A percentile compares a stretch with the other conserved stretches of the same genome.
Evolutionary conservation across 2,797 vertebrate genomes (phyloP).

Genomic region (Amniataba percoides): DNA sequence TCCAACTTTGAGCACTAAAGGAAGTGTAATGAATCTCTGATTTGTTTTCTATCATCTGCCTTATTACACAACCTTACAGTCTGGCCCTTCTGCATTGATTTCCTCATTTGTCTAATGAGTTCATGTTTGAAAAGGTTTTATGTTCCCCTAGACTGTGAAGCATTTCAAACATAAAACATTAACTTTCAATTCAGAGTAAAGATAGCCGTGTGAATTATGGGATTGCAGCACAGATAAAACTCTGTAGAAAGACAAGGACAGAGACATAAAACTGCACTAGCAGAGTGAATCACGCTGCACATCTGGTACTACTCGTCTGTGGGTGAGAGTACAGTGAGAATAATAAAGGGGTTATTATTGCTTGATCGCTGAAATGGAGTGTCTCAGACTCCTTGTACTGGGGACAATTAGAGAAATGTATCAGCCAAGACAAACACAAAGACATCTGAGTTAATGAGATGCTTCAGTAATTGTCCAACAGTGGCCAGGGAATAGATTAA

Average conservation of each 20-base stretch:
- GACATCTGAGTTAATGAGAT: constrained; percentile 51
- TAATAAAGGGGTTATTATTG: constrained; percentile 44
- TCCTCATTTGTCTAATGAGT: constrained; percentile 18
- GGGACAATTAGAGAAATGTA: constrained; percentile 57
- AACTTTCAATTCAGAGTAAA: constrained; percentile 7
- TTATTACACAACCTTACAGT: constrained; percentile 20
- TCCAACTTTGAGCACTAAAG: not conserved
- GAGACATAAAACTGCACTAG: constrained; percentile 36
- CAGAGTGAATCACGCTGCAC: constrained; percentile 38
- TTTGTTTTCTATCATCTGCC: not conserved
- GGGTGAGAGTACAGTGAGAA: not conserved
- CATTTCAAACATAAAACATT: not conserved
- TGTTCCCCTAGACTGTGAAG: constrained; percentile 10
- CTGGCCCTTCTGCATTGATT: constrained; percentile 15
- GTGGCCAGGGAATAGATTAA: constrained; percentile 53
- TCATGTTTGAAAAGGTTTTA: constrained; percentile 15
- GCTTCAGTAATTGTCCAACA: constrained; percentile 52
- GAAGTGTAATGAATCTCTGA: not conserved
- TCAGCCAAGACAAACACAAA: constrained; percentile 47
- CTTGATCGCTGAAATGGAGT: constrained; percentile 20
- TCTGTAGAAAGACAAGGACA: constrained; percentile 49
- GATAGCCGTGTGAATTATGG: constrained; percentile 12
- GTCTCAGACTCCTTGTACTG: constrained; percentile 17
- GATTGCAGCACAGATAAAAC: constrained; percentile 32
- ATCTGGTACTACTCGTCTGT: constrained; percentile 25